phyloP scores from a whole-genome alignment of 2,888 invertebrate species.

The Limulus polyphemus region DNA sequence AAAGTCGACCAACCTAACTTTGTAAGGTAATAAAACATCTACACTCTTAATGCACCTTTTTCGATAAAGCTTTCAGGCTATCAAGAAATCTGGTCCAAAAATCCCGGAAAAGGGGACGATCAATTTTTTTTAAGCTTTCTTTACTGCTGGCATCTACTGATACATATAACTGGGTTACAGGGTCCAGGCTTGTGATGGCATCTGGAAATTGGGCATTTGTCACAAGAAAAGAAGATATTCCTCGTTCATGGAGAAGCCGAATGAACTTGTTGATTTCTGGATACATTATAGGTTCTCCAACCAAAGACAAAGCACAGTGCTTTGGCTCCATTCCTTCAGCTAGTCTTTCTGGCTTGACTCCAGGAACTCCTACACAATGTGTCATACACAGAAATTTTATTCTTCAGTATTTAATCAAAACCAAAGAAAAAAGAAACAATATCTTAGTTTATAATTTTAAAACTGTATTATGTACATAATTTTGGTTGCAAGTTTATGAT shows the following conservation, averaged over 20 bases:
- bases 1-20: too few relatives aligned
- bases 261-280: slow-evolving; percentile 46
- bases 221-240: slow-evolving; percentile 46
- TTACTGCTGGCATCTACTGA: slow-evolving; percentile 48
- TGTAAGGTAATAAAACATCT: too few relatives aligned
- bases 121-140: slow-evolving; percentile 46
- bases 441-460: too few relatives aligned
- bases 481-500: too few relatives aligned
- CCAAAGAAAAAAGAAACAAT: background rate
- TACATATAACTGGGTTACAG: slow-evolving; percentile 47
- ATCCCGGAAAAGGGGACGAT: slow-evolving; percentile 46
- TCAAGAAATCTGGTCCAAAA: slow-evolving; percentile 46
- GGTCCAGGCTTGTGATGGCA: slow-evolving; percentile 41
- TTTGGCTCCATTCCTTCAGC: slow-evolving; percentile 41
- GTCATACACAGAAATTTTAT: background rate
- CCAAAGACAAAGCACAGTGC: slow-evolving; percentile 47
- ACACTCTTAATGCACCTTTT: slow-evolving; percentile 38
- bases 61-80: slow-evolving; percentile 41
- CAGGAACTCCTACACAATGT: slow-evolving; percentile 43
- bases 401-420: background rate
- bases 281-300: slow-evolving; percentile 51
- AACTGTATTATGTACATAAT: too few relatives aligned
- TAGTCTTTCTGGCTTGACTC: slow-evolving; percentile 42
- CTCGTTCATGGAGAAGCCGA: slow-evolving; percentile 39
- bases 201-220: slow-evolving; percentile 50